Evolutionary conservation across 2,888 invertebrate genomes (phyloP), one percentile per base, ranked within the genome.

Genomic region (Temnothorax rugatulus): DNA sequence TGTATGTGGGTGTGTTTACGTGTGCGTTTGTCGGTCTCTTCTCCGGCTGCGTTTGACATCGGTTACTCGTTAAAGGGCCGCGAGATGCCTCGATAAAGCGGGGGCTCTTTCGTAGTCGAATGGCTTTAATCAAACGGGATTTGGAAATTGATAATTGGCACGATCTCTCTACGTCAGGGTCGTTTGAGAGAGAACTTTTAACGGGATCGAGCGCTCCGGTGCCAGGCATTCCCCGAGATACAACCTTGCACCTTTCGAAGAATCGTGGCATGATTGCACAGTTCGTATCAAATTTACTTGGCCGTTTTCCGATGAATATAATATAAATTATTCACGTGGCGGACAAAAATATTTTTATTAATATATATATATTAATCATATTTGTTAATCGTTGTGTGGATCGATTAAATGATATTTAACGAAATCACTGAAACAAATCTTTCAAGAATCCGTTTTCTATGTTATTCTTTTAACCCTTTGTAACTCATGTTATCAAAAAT

Each of bases 11-110:
- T 54, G 25, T 25, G 54, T 69, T 8, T 68, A 29, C n/a, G 44
- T 57, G 71, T 54, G 79, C 25, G 79, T 81, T 81, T 81, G 74
- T 81, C 79, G 79, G 79, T 79, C 79, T 81, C 79, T 81, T 90
- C 90, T 86, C 89, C 85, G 84, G 88, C 90, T 90, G 91, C 88
- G 91, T 91, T 90, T 91, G 91, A 91, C 90, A 89, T 90, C 89
- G 90, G 90, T 91, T 90, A 89, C 90, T 90, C 90, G 91, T 92
- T 92, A 91, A 91, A 91, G 89, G 89, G 87, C 88, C 85, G 85
- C 85, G 88, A 88, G 89, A 90, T 89, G 86, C 86, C 90, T 90
- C 90, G 90, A 89, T 90, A 90, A 90, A 90, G 89, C 90, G 86
- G 73, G 74, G 84, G 69, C 90, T 90, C 90, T 87, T 90, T 88